Evolutionary conservation across 2,113 vertebrate species (phyloP).

Genomic region (Solea senegalensis): DNA sequence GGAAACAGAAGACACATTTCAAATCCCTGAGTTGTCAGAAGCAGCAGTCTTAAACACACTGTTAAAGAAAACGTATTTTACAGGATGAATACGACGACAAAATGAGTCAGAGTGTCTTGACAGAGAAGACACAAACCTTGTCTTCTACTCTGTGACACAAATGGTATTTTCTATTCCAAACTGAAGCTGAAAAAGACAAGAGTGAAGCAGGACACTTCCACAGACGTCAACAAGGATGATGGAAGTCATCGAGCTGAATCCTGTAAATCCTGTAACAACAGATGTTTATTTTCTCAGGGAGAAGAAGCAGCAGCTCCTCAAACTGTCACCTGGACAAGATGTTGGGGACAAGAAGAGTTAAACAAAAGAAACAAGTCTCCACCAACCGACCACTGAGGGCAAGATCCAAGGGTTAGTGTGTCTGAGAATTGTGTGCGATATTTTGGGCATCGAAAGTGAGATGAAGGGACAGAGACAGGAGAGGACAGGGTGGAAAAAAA

Average conservation of each 20-base stretch:
- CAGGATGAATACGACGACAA: no score
- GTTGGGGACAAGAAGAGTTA: slow-evolving; percentile 36
- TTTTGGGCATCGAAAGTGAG: neutral
- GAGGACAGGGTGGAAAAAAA: slow-evolving; percentile 9
- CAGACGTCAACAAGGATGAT: neutral
- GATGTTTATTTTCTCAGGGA: neutral
- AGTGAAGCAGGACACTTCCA: neutral
- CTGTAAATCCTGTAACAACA: neutral
- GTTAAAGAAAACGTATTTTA: no score
- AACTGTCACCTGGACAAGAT: neutral
- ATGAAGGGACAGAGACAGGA: slow-evolving; percentile 48
- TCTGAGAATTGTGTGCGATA: neutral
- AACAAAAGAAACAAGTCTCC: neutral
- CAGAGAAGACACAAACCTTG: neutral
- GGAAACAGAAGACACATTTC: neutral
- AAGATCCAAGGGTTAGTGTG: neutral
- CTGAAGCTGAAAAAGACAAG: neutral
- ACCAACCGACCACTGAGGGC: neutral
- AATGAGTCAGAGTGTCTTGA: no score
- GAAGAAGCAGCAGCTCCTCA: slow-evolving; percentile 4
- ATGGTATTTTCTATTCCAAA: neutral
- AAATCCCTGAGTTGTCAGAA: neutral
- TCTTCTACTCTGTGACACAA: neutral
- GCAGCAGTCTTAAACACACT: neutral
- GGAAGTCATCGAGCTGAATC: neutral